Evolutionary conservation across 1,140 invertebrate species (phyloP), one percentile per base, ranked within the genome.

Genomic region (Aradophagus sp.): DNA sequence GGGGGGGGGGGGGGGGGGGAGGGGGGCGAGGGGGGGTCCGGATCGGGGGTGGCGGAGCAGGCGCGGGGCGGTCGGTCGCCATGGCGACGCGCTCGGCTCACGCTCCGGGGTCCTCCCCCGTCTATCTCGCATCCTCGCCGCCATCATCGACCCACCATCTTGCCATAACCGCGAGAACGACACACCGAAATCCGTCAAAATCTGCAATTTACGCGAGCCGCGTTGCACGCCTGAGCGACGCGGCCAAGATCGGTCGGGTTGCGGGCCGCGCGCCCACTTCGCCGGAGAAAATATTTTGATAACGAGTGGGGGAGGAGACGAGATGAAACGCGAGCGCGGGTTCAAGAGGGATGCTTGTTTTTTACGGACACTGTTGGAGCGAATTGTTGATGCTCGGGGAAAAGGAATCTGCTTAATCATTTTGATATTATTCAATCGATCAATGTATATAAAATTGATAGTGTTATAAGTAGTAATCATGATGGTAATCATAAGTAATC

Each of bases 81-180:
- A 86, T 86, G 80, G 82, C 81, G 78, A 86, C 84, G 77, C 70
- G 62, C 66, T 71, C 76, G 71, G 74, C 78, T 79, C 75, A 69
- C 61, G 66, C 77, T 72, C 72, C 58, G 44, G 38, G 53, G 17
- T 55, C 67, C 50, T 59, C 53, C 63, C 50, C 34, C 38, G 61
- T 62, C 74, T 63, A 73, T 78, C 75, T 77, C 76, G 74, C 72
- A 68, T 73, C 71, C 68, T 55, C 59, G 79, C 79, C 84, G 83
- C 83, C 83, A 84, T 85, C 80, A 84, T 84, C 82, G 82, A 83
- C 78, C 84, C 84, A 84, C 84, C 84, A 86, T 86, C 84, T 86
- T 86, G 83, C 79, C 73, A 76, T 79, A 77, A 76, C 65, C 65
- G 56, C 66, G 59, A 74, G 50, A 50, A 73, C 53, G 50, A 69